phyloP scores from a whole-genome alignment of 2,797 vertebrate species.

The Poeciliopsis paucimaculata region DNA sequence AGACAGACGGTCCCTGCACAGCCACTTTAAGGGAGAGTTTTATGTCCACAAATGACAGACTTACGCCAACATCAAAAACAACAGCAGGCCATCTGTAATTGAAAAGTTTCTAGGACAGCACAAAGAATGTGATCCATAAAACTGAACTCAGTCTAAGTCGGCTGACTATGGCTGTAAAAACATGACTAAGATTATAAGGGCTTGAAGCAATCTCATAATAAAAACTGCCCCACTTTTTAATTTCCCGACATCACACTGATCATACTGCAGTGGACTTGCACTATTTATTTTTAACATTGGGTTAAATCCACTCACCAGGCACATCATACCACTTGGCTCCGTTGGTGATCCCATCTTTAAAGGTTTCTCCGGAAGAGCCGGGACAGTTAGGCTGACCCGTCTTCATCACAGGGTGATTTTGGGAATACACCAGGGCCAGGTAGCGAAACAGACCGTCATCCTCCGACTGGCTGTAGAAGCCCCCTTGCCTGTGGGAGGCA shows the following conservation, averaged over 20 bases:
- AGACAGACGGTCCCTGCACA: background rate
- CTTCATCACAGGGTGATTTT: slow-evolving; percentile 92
- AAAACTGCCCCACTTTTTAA: background rate
- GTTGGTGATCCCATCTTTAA: slow-evolving; percentile 93
- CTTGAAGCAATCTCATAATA: background rate
- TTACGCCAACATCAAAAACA: background rate
- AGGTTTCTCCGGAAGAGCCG: slow-evolving; percentile 79
- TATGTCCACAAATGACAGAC: background rate
- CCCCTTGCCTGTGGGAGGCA: slow-evolving; percentile 73
- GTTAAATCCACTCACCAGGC: slow-evolving; percentile 86
- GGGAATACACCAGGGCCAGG: slow-evolving; percentile 89
- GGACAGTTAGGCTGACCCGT: slow-evolving; percentile 89
- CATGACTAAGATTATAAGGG: background rate
- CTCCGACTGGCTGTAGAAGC: slow-evolving; percentile 88
- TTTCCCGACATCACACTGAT: slow-evolving; percentile 2
- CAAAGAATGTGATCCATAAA: background rate
- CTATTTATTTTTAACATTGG: background rate
- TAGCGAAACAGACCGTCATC: slow-evolving; percentile 92
- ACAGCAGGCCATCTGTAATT: background rate
- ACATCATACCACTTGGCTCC: slow-evolving; percentile 97
- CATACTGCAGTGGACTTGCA: background rate
- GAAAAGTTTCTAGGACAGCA: slow-evolving; percentile 5
- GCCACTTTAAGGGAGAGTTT: background rate
- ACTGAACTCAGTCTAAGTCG: background rate
- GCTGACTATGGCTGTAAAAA: background rate